These are phyloP conservation scores for Podarcis cretensis DNA, from an alignment of 2,113 vertebrate species.

Conservation along the genomic window DNA sequence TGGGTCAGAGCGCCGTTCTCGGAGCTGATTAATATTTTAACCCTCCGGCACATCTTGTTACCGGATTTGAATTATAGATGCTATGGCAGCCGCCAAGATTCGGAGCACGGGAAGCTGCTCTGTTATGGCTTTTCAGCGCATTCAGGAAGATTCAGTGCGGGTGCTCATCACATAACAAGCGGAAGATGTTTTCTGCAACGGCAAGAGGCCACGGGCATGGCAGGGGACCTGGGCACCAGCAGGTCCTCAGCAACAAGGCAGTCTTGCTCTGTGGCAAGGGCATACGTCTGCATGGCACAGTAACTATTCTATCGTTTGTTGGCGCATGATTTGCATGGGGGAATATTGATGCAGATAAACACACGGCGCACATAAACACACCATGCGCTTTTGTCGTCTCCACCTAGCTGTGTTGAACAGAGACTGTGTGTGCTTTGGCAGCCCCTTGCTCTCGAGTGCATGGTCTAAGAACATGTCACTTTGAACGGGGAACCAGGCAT, in stretches of 20 bases:
- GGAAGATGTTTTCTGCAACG: neutral
- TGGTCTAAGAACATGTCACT: neutral
- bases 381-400: neutral
- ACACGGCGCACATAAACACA: neutral
- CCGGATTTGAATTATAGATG: conserved; percentile 74
- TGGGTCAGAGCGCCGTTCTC: conserved; percentile 57
- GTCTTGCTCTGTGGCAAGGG: too few relatives aligned
- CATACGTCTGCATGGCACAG: neutral
- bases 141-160: neutral
- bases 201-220: neutral
- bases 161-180: neutral
- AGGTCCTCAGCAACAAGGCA: too few relatives aligned
- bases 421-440: too few relatives aligned
- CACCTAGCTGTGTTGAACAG: neutral
- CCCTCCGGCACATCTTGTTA: conserved; percentile 71
- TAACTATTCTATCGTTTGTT: neutral
- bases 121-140: neutral
- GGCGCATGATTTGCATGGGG: neutral
- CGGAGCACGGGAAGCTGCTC: rapidly evolving
- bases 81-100: conserved; percentile 46
- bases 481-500: neutral
- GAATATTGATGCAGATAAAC: neutral
- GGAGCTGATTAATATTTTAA: conserved; percentile 77
- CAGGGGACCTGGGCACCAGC: too few relatives aligned
- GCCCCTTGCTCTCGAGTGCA: neutral